Base-by-base conservation (phyloP, 2,797 vertebrate species). In the Podarcis siculus region DNA sequence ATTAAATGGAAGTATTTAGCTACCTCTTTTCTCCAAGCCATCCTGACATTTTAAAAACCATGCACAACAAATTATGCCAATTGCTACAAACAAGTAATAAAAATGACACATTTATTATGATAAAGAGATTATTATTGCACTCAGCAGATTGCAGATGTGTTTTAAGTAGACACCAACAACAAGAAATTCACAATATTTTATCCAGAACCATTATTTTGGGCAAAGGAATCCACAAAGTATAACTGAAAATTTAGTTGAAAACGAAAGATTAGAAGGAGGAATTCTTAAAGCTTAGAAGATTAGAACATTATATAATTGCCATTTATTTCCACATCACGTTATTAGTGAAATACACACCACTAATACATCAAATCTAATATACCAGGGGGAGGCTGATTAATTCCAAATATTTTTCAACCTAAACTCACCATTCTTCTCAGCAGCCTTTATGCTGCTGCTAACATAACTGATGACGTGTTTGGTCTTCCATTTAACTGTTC, bases 401-500 rank as follows among this genome's bases (percentile, higher is more conserved):
- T 91, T 85, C 92, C 86, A 92, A 93, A 85, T 71, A 92, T 86
- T 92, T 64, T 77, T 87, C 42, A 91, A 81, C 96, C 97, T 97
- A 95, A 97, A 99, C 99, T 99, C 98, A 99, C 99, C 98, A 93
- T 98, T 97, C 96, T 96, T 96, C 95, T 97, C 95, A 97, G 97
- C 95, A 97, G 97, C 96, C 96, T 98, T 98, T 97, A 97, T 97
- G 97, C 97, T 98, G 97, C 96, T 97, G 97, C 97, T 96, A 96
- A 97, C 17, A 97, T 98, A 97, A 97, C 84, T 97, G 97, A 97
- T 97, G 97, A 96, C 94, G 94, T 90, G 97, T 93, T 96, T 97
- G 97, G 97, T 97, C 96, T 96, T 98, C 97, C 97, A 97, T 95
- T 97, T 97, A 95, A 98, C 96, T 96, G 96, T 95, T 94, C 95